Base-by-base conservation (phyloP, 2,888 invertebrate genomes). In the Microchrysa polita region DNA sequence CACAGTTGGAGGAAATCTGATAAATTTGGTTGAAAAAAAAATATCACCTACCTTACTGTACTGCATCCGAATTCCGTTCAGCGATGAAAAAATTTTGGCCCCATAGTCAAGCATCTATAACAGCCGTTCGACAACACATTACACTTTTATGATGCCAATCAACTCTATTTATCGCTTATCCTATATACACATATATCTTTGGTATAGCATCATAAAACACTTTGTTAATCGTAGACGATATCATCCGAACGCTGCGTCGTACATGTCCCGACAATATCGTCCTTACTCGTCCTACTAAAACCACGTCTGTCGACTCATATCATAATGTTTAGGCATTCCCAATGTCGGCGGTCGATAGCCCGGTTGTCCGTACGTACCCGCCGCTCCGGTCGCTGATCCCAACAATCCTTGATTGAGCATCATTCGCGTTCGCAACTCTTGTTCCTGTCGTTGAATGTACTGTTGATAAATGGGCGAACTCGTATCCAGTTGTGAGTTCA, bases 311-410 rank as follows among this genome's bases (percentile, higher is more conserved):
- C 88, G 85, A 79, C 90, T 82, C 79, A 92, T 90, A 69, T 92
- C 92, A 79, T 91, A 92, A n/a, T 90, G 90, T 82, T 91, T 92
- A 48, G 92, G 87, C 81, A 91, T 91, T 76, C 90, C 88, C 73
- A 92, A 86, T 22, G 88, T 83, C 23, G 86, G 78, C 2, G 84
- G 80, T 73, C 83, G 83, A 78, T 91, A 92, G 0, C 90, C 89
- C 0, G 91, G 88, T 20, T 91, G 90, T 78, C 90, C 90, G 74
- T 90, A 86, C 55, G 88, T 87, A 5, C 83, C 82, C 67, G 88
- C 86, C 2, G 84, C 82, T 5, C 83, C 80, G 5, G 80, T 78
- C 75, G 83, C 84, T 16, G 65, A 65, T 16, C 69, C 69, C 59
- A 85, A 75, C 57, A 84, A 76, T 59, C 83, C 82, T 72, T 83